phyloP scores from a whole-genome alignment of 2,797 vertebrate genomes.

The Rhynchonycteris naso region DNA sequence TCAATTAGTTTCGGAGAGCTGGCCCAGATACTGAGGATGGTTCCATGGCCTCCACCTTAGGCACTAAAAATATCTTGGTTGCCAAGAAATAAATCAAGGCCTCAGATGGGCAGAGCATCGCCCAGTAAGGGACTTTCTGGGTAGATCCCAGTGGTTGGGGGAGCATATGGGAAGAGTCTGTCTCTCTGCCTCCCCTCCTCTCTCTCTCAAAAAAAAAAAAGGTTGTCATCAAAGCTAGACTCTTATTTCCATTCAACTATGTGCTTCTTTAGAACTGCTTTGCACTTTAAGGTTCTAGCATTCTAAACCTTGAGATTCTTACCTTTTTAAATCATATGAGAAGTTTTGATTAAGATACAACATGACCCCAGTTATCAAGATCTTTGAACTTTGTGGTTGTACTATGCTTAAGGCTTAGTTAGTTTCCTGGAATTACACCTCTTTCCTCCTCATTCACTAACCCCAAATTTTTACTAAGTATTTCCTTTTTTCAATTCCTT shows the following conservation, averaged over 20 bases:
- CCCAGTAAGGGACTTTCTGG: too few species aligned
- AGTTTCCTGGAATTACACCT: neutral
- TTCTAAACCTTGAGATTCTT: neutral
- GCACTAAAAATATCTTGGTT: too few species aligned
- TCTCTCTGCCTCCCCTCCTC: too few species aligned
- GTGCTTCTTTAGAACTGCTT: neutral
- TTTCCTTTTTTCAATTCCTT: neutral
- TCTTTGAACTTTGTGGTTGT: neutral
- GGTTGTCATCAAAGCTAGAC: neutral
- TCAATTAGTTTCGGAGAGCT: too few species aligned
- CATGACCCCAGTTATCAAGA: neutral
- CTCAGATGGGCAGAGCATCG: too few species aligned
- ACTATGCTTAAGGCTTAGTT: neutral
- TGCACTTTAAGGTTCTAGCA: neutral
- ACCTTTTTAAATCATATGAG: neutral
- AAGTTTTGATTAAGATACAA: neutral
- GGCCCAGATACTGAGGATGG: too few species aligned
- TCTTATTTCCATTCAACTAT: neutral
- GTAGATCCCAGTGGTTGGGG: too few species aligned
- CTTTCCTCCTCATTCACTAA: neutral
- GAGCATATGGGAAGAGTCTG: too few species aligned
- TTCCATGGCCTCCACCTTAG: too few species aligned
- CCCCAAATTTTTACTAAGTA: neutral
- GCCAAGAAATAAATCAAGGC: too few species aligned
- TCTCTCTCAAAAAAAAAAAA: neutral